These are phyloP conservation scores for Acrossocheilus fasciatus DNA, from an alignment of 2,797 vertebrate genomes.

Conservation along the genomic window DNA sequence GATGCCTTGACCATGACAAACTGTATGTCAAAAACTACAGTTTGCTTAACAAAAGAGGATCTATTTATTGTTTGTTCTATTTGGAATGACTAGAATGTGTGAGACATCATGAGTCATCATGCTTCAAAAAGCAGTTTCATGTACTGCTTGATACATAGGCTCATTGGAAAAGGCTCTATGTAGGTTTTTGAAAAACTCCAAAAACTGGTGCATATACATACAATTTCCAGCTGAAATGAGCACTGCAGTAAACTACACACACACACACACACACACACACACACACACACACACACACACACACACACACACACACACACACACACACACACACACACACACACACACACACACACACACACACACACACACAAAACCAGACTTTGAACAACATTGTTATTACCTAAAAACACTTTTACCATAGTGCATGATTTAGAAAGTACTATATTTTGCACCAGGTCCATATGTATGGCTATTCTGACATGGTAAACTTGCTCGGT, in stretches of 20 bases:
- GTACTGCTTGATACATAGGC: neutral
- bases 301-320: conserved; percentile 1
- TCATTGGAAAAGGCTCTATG: neutral
- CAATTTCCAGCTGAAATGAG: neutral
- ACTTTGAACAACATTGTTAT: neutral
- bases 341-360: neutral
- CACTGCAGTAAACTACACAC: neutral
- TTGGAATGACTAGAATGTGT: neutral
- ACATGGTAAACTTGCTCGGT: neutral
- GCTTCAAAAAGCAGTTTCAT: neutral
- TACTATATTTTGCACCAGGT: neutral
- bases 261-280: neutral
- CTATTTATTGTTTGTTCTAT: neutral
- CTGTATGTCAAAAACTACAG: neutral
- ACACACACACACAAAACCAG: neutral
- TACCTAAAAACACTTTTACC: neutral
- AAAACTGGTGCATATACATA: neutral
- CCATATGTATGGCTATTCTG: neutral
- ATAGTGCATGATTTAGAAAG: neutral
- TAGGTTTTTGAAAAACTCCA: neutral
- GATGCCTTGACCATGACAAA: conserved; percentile 8
- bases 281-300: conserved; percentile 6
- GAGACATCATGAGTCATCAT: neutral
- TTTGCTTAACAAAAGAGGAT: neutral
- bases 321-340: neutral